phyloP scores from a whole-genome alignment of 2,113 vertebrate species.

The Meleagris gallopavo region DNA sequence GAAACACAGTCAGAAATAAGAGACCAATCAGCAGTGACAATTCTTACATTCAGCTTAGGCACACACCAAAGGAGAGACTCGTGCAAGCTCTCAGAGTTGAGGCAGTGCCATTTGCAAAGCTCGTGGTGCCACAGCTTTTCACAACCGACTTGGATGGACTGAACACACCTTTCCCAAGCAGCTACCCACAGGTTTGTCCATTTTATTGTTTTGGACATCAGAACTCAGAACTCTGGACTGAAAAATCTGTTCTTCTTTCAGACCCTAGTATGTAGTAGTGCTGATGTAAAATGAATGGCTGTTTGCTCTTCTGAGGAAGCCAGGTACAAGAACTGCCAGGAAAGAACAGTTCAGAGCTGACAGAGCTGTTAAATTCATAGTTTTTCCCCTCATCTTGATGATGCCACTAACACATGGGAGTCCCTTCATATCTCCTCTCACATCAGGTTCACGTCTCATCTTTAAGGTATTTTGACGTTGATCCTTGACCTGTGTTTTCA shows the following conservation, averaged over 20 bases:
- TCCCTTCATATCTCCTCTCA: neutral
- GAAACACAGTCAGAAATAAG: neutral
- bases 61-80: neutral
- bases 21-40: neutral
- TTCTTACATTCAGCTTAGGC: neutral
- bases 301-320: neutral
- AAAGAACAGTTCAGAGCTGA: neutral
- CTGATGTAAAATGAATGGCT: neutral
- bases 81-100: neutral
- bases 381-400: neutral
- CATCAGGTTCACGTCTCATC: neutral
- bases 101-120: neutral
- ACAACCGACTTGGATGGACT: neutral
- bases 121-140: fast-evolving
- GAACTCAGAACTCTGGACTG: neutral
- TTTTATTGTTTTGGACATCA: neutral
- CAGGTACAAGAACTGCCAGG: neutral
- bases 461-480: neutral
- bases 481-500: neutral
- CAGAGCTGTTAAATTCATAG: neutral
- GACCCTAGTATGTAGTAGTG: neutral
- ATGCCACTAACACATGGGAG: neutral
- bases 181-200: neutral
- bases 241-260: neutral
- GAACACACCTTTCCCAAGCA: neutral